phyloP scores from a whole-genome alignment of 2,797 vertebrate genomes.

The Crenuchus spilurus region DNA sequence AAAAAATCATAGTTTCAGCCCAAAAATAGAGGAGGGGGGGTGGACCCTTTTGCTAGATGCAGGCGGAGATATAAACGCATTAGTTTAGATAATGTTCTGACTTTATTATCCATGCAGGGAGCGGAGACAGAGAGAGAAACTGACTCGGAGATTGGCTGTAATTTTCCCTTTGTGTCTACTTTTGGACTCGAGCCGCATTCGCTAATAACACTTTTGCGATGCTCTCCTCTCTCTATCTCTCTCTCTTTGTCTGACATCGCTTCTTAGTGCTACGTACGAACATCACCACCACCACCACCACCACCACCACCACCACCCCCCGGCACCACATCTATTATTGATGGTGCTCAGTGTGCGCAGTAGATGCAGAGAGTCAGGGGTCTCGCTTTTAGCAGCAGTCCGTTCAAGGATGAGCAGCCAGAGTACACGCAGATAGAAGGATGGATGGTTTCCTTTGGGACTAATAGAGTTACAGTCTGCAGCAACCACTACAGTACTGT shows the following conservation, averaged over 20 bases:
- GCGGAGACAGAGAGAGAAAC: slow-evolving; percentile 50
- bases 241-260: slow-evolving; percentile 76
- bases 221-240: slow-evolving; percentile 57
- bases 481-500: too few relatives aligned
- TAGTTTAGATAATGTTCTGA: slow-evolving; percentile 63
- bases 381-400: slow-evolving; percentile 19
- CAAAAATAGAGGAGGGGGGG: slow-evolving; percentile 51
- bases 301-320: too few relatives aligned
- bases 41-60: slow-evolving; percentile 49
- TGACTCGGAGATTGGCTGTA: slow-evolving; percentile 62
- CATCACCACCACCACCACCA: too few relatives aligned
- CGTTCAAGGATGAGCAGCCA: neutral
- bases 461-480: too few relatives aligned
- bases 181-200: slow-evolving; percentile 61
- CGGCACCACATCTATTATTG: slow-evolving; percentile 74
- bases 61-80: slow-evolving; percentile 57
- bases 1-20: slow-evolving; percentile 68
- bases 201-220: slow-evolving; percentile 63
- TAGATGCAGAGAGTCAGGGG: slow-evolving; percentile 16
- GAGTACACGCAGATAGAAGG: neutral
- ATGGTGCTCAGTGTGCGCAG: slow-evolving; percentile 65
- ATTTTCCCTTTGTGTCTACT: slow-evolving; percentile 63
- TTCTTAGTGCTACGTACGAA: slow-evolving; percentile 70
- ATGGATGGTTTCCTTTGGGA: too few relatives aligned
- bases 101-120: slow-evolving; percentile 56